Percentiles rank a stretch among this genome's conserved stretches.
Conservation (phyloP, 2,113 vertebrate genomes). For the Antigone vipio region DNA sequence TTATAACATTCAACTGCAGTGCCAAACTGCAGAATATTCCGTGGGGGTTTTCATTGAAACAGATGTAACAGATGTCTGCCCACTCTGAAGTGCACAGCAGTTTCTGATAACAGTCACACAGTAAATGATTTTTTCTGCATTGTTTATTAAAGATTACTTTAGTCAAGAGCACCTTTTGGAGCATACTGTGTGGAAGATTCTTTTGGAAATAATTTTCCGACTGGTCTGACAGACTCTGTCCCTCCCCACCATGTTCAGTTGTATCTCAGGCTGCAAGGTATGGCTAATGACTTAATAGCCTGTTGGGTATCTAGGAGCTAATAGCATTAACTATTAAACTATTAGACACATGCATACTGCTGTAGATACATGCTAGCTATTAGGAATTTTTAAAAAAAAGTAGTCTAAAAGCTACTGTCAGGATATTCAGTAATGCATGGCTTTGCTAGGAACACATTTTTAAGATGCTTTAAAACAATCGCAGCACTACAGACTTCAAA, state of each 20-base stretch:
- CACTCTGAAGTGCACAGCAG: not conserved
- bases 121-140: not conserved
- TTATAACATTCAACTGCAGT: constrained; percentile 47
- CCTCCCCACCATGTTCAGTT: not conserved
- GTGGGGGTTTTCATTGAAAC: constrained; percentile 25
- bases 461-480: not conserved
- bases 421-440: not conserved
- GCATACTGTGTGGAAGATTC: not conserved
- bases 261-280: not conserved
- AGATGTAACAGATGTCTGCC: constrained; percentile 61
- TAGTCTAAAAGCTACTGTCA: not conserved
- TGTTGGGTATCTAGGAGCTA: not conserved
- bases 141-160: not conserved
- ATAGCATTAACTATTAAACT: not conserved
- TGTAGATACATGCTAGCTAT: not conserved
- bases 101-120: not conserved
- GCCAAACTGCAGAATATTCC: constrained; percentile 44
- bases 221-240: not conserved
- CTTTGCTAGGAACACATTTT: not conserved
- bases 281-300: not conserved
- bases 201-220: not conserved
- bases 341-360: accelerated
- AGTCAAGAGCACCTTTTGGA: not conserved
- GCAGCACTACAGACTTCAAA: not conserved
- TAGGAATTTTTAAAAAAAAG: not conserved